Percentiles rank a stretch among this genome's conserved stretches.
phyloP scores from a whole-genome alignment of 2,113 vertebrate genomes.

The Stictonetta naevosa region DNA sequence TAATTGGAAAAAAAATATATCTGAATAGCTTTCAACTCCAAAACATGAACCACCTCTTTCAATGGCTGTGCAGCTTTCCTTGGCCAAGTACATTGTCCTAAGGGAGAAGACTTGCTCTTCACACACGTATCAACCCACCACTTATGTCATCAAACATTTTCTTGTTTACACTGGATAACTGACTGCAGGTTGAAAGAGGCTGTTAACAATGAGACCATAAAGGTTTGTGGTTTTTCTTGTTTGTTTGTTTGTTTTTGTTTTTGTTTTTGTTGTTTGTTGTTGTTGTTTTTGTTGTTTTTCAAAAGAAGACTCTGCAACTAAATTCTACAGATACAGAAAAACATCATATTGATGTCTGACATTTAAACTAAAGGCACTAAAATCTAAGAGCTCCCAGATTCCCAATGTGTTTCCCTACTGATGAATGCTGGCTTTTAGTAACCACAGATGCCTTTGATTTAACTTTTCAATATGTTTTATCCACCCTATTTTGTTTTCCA shows the following conservation, averaged over 20 bases:
- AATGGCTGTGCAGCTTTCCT: neutral
- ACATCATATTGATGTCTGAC: neutral
- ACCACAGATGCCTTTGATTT: slow-evolving; percentile 9
- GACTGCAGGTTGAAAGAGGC: neutral
- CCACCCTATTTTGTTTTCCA: neutral
- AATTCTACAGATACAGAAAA: neutral
- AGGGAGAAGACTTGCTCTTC: neutral
- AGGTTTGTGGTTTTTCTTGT: neutral
- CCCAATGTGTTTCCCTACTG: neutral
- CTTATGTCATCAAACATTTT: neutral
- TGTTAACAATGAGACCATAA: neutral
- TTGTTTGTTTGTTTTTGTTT: neutral
- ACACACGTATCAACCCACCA: neutral
- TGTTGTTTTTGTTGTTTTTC: neutral
- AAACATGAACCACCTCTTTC: neutral
- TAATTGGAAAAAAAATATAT: neutral
- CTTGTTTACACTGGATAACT: neutral
- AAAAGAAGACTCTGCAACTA: neutral
- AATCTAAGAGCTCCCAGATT: neutral
- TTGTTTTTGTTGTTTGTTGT: neutral
- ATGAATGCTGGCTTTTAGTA: neutral
- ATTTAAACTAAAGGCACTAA: slow-evolving; percentile 5
- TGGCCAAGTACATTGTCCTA: neutral
- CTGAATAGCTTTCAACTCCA: neutral
- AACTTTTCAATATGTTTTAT: slow-evolving; percentile 23